Evolutionary conservation across 2,888 invertebrate genomes (phyloP).

Genomic region (Hyles lineata): DNA sequence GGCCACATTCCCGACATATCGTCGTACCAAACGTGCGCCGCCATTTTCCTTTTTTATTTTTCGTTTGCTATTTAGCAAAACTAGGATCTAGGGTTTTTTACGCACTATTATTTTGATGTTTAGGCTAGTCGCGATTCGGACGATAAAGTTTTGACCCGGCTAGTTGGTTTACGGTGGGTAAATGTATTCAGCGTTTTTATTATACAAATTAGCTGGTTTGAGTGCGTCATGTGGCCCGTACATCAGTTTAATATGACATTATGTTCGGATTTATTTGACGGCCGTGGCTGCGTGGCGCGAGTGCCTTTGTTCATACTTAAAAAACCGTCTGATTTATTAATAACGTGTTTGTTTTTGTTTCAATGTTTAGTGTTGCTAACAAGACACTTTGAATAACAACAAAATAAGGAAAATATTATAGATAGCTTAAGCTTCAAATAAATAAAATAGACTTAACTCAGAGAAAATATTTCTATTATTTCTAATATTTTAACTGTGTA

Average conservation of each 20-base stretch:
- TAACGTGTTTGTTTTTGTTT: not conserved
- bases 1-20: constrained; percentile 77
- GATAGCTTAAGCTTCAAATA: too few relatives aligned
- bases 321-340: constrained; percentile 10
- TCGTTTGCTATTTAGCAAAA: constrained; percentile 61
- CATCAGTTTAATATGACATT: constrained; percentile 14
- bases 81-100: constrained; percentile 41
- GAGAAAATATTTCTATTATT: too few relatives aligned
- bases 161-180: constrained; percentile 23
- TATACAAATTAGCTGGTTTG: constrained; percentile 9
- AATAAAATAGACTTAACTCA: too few relatives aligned
- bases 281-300: not conserved
- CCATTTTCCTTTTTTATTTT: constrained; percentile 63
- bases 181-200: constrained; percentile 6
- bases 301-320: constrained; percentile 7
- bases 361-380: not conserved
- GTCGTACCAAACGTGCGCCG: constrained; percentile 56
- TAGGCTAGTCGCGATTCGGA: constrained; percentile 21
- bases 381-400: not conserved
- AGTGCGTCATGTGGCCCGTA: constrained; percentile 1
- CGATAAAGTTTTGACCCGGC: constrained; percentile 25
- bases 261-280: constrained; percentile 13
- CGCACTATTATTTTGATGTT: not conserved
- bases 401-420: too few relatives aligned
- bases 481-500: too few relatives aligned